phyloP scores from a whole-genome alignment of 2,888 invertebrate genomes.

The Amiota communis region DNA sequence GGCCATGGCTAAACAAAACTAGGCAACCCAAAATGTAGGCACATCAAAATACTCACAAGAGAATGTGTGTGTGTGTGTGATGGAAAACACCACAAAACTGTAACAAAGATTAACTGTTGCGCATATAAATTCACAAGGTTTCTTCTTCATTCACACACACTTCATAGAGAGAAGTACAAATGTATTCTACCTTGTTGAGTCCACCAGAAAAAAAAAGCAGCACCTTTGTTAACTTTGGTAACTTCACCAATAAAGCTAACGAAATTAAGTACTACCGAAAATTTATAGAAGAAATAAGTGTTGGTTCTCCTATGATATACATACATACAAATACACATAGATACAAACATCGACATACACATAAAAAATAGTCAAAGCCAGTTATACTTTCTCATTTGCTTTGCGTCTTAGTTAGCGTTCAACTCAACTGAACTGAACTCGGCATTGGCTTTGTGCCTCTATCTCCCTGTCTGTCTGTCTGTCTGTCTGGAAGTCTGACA shows the following conservation, averaged over 20 bases:
- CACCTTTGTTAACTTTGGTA: slow-evolving; percentile 14
- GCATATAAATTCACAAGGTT: slow-evolving; percentile 47
- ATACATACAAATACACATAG: background rate
- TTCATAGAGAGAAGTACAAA: too few species aligned
- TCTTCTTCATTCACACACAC: too few species aligned
- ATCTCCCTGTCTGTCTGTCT: background rate
- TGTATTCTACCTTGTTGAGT: too few species aligned
- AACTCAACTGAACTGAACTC: background rate
- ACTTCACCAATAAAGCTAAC: slow-evolving; percentile 19
- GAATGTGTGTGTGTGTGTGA: background rate
- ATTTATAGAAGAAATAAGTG: slow-evolving; percentile 61
- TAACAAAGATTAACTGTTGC: slow-evolving; percentile 65
- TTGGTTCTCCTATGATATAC: background rate
- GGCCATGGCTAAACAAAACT: background rate
- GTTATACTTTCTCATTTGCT: slow-evolving; percentile 14
- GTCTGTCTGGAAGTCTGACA: slow-evolving; percentile 2
- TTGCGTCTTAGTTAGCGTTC: background rate
- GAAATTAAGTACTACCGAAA: slow-evolving; percentile 57
- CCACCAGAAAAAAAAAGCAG: too few species aligned
- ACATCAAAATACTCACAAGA: too few species aligned
- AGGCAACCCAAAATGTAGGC: too few species aligned
- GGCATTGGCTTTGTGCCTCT: background rate
- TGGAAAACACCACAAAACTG: slow-evolving; percentile 35
- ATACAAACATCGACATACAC: background rate
- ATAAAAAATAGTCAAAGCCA: background rate